Evolutionary conservation across 2,113 vertebrate genomes (phyloP).

Genomic region (Anolis sagrei): DNA sequence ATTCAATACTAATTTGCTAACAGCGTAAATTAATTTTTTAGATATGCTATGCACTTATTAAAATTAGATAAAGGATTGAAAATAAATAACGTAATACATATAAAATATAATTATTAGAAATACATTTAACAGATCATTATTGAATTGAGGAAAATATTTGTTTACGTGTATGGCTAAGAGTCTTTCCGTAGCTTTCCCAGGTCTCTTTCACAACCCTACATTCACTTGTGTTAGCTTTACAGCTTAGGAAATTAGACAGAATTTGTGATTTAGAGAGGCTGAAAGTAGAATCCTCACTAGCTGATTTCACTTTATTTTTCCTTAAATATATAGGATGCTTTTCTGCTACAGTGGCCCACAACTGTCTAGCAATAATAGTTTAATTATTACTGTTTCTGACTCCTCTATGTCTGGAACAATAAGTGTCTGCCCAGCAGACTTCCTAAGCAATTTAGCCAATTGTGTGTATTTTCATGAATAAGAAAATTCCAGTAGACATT

Average conservation of each 20-base stretch:
- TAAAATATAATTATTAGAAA: no score
- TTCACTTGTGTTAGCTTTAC: background rate
- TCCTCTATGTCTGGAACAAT: background rate
- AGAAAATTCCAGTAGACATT: background rate
- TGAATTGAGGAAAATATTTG: background rate
- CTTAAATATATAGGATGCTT: background rate
- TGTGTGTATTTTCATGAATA: background rate
- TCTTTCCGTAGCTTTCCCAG: background rate
- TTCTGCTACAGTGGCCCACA: background rate
- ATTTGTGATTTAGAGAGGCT: background rate
- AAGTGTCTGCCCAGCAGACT: background rate
- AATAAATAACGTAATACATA: no score
- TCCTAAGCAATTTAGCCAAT: background rate
- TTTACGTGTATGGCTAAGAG: background rate
- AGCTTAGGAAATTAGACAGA: background rate
- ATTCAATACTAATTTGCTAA: no score
- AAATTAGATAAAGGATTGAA: no score
- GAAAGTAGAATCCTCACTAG: no score
- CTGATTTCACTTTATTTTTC: background rate
- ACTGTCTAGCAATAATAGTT: background rate
- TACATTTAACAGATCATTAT: no score
- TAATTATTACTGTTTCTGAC: background rate
- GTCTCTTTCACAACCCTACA: background rate
- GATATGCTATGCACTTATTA: no score
- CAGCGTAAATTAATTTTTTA: no score